Evolutionary conservation across 2,888 invertebrate genomes (phyloP).

Genomic region (Dasysyrphus albostriatus): DNA sequence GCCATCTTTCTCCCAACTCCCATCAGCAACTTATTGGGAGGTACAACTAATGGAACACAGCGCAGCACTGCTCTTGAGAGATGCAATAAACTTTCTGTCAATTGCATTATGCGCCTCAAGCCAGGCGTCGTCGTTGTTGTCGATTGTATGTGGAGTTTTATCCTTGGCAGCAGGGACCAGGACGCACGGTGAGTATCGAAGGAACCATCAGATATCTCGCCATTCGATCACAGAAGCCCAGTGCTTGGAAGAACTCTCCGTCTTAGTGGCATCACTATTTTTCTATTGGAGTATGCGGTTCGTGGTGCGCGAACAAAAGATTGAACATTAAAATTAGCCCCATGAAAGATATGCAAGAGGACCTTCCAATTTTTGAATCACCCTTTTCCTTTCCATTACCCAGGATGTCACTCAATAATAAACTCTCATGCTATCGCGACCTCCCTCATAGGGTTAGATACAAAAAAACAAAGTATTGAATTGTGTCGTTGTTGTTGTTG

Average conservation of each 20-base stretch:
- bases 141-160: slow-evolving; percentile 48
- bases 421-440: slow-evolving; percentile 38
- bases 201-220: slow-evolving; percentile 66
- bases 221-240: slow-evolving; percentile 50
- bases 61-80: slow-evolving; percentile 44
- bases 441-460: no score
- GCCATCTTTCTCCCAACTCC: slow-evolving; percentile 50
- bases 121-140: slow-evolving; percentile 60
- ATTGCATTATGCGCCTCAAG: slow-evolving; percentile 74
- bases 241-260: slow-evolving; percentile 29
- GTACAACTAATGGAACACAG: slow-evolving; percentile 20
- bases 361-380: slow-evolving; percentile 69
- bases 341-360: slow-evolving; percentile 64
- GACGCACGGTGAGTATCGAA: slow-evolving; percentile 51
- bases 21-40: slow-evolving; percentile 21
- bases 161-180: slow-evolving; percentile 3
- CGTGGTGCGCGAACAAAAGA: slow-evolving; percentile 47
- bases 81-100: slow-evolving; percentile 76
- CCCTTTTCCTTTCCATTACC: slow-evolving; percentile 68
- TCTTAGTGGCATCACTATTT: slow-evolving; percentile 30
- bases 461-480: no score
- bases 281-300: neutral
- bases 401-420: slow-evolving; percentile 72
- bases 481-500: slow-evolving; percentile 24
- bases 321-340: slow-evolving; percentile 72